Evolutionary conservation across 2,888 invertebrate genomes (phyloP).

Genomic region (Alviniconcha strummeri): DNA sequence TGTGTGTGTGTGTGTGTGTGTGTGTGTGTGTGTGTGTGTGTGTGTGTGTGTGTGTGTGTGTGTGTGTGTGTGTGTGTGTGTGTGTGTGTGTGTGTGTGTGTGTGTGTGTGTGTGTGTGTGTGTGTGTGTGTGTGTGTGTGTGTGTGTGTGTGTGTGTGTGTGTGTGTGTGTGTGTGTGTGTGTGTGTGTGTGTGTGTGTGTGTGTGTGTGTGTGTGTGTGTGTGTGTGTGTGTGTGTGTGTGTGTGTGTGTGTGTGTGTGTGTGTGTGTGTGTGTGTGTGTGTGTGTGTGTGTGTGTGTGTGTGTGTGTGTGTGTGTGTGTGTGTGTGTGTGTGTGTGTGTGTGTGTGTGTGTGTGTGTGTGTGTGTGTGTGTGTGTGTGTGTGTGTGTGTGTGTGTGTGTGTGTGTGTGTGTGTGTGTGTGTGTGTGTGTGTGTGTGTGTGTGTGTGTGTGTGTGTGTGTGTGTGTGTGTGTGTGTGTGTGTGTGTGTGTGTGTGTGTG

Average conservation of each 20-base stretch:
- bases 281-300: not conserved
- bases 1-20: not conserved
- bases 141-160: not conserved
- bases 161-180: not conserved
- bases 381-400: not conserved
- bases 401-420: not conserved
- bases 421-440: not conserved
- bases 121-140: not conserved
- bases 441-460: not conserved
- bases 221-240: not conserved
- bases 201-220: not conserved
- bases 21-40: not conserved
- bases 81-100: conserved; percentile 20
- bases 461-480: not conserved
- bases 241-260: not conserved
- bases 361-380: not conserved
- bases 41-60: conserved; percentile 12
- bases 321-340: not conserved
- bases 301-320: not conserved
- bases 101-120: not conserved
- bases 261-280: not conserved
- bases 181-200: not conserved
- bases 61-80: conserved; percentile 15
- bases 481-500: not conserved
- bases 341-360: not conserved